A percentile compares a stretch with the other conserved stretches of the same genome.
Conservation (phyloP, 1,140 invertebrate species). For the Dendroctonus valens region DNA sequence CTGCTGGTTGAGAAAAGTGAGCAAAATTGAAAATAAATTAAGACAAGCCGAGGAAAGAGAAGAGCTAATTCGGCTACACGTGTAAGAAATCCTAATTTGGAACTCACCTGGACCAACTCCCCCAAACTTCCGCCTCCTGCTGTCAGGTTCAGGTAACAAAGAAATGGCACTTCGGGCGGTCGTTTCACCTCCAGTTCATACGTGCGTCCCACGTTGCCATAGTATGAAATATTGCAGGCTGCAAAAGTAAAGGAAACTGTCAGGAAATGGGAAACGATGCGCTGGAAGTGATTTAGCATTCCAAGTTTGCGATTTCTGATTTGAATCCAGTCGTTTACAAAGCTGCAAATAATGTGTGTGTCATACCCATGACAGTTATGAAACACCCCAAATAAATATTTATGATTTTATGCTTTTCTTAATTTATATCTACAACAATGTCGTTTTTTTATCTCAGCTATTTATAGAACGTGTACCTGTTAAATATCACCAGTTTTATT, state of each 20-base stretch:
- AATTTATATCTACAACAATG: too few species aligned
- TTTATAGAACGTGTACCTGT: too few species aligned
- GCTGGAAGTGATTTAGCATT: constrained; percentile 13
- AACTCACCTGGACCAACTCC: constrained; percentile 73
- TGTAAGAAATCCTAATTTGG: constrained; percentile 4
- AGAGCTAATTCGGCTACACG: not conserved
- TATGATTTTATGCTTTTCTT: too few species aligned
- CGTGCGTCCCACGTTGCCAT: constrained; percentile 73
- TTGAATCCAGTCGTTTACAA: not conserved
- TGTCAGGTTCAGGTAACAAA: constrained; percentile 78
- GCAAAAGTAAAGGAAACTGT: constrained; percentile 45
- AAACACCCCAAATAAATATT: not conserved
- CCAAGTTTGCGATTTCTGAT: constrained; percentile 15
- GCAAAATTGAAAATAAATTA: not conserved
- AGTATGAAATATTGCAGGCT: constrained; percentile 83
- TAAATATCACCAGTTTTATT: too few species aligned
- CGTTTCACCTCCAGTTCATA: constrained; percentile 74
- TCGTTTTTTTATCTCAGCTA: too few species aligned
- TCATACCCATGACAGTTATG: not conserved
- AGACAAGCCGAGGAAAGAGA: not conserved
- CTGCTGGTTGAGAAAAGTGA: not conserved
- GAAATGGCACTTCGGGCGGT: constrained; percentile 71
- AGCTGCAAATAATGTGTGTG: constrained; percentile 8
- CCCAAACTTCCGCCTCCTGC: constrained; percentile 68
- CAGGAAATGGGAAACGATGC: constrained; percentile 12